These are phyloP conservation scores for Lacerta viridis DNA, from an alignment of 2,797 vertebrate genomes.

Conservation along the genomic window DNA sequence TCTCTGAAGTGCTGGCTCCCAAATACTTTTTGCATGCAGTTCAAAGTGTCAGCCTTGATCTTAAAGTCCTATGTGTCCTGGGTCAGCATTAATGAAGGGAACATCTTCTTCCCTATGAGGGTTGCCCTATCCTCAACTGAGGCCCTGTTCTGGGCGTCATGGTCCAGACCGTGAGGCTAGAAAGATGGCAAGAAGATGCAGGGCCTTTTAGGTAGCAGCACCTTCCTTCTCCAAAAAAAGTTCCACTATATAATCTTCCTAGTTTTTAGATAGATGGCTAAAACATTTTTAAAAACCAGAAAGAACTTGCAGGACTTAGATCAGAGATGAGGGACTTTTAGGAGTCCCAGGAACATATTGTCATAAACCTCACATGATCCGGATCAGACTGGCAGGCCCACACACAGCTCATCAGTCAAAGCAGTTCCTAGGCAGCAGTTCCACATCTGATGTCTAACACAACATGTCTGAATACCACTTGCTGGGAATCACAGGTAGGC, in stretches of 20 bases:
- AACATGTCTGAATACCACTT: too few species aligned
- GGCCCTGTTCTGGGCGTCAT: neutral
- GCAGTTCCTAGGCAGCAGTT: neutral
- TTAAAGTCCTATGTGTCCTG: neutral
- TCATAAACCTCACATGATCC: too few species aligned
- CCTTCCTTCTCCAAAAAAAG: neutral
- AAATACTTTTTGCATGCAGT: neutral
- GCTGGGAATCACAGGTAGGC: too few species aligned
- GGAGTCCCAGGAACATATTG: too few species aligned
- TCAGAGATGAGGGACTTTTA: too few species aligned
- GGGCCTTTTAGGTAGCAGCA: neutral
- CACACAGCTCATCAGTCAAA: neutral
- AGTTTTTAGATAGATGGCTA: too few species aligned
- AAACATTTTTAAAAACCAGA: too few species aligned
- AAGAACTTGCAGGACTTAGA: too few species aligned
- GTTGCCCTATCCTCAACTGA: too few species aligned
- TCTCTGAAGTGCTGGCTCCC: neutral
- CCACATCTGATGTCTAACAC: neutral
- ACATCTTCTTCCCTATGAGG: neutral
- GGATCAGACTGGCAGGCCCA: neutral
- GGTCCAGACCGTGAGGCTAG: neutral
- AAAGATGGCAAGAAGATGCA: neutral
- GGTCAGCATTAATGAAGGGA: neutral
- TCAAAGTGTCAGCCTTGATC: neutral
- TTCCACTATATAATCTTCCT: neutral